Percentiles rank a stretch among this genome's conserved stretches.
Conservation (phyloP, 2,113 vertebrate species). For the Halichoerus grypus region DNA sequence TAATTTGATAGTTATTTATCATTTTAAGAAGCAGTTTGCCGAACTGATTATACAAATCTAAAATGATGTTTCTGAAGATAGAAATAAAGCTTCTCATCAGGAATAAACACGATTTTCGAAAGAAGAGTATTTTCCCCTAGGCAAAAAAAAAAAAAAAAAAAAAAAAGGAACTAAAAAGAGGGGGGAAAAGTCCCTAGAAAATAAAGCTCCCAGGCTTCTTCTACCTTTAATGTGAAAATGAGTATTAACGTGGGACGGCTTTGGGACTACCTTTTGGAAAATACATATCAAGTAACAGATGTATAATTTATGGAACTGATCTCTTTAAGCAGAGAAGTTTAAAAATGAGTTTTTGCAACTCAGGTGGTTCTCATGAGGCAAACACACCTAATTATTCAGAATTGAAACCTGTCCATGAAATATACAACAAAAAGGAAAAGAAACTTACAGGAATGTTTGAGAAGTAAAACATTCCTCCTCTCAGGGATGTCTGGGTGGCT, state of each 20-base stretch:
- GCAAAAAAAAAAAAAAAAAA: constrained; percentile 39
- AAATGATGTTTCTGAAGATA: constrained; percentile 74
- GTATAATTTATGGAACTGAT: constrained; percentile 86
- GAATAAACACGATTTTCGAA: constrained; percentile 71
- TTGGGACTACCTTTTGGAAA: constrained; percentile 75
- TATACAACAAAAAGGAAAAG: constrained; percentile 75
- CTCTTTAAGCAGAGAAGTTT: constrained; percentile 85
- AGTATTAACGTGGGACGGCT: constrained; percentile 70
- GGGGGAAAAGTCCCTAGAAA: background rate
- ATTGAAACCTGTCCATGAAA: constrained; percentile 70
- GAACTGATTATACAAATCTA: constrained; percentile 80
- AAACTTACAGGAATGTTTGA: constrained; percentile 62
- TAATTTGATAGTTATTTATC: constrained; percentile 85
- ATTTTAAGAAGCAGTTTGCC: constrained; percentile 69
- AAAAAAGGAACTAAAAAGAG: background rate
- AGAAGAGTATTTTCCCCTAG: constrained; percentile 57
- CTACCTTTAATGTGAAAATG: constrained; percentile 85
- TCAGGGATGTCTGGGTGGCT: background rate
- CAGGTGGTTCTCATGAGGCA: constrained; percentile 77
- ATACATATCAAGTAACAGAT: constrained; percentile 81
- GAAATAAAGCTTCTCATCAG: constrained; percentile 78
- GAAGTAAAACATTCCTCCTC: constrained; percentile 64
- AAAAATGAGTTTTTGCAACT: constrained; percentile 85
- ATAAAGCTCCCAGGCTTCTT: constrained; percentile 62
- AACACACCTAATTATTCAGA: constrained; percentile 84